Base-by-base conservation (phyloP, 2,888 invertebrate genomes). In the Cremastobaeus sp. region DNA sequence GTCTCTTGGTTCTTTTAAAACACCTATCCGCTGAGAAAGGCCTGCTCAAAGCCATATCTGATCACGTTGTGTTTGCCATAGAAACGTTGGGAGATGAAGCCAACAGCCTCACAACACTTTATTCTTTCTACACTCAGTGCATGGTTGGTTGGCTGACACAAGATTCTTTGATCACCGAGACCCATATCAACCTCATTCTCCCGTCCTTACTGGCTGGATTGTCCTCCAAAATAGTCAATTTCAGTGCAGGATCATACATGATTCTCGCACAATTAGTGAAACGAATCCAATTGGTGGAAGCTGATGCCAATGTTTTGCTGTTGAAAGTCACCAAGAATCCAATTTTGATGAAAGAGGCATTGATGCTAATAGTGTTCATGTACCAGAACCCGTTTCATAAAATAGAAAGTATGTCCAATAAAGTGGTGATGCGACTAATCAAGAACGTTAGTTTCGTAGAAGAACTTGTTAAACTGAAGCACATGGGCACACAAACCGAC, bases 121-220 rank as follows among this genome's bases (percentile, higher is more conserved):
- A 94, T 82, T 93, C 93, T 5, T 97, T 97, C 87, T 96, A 94
- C 84, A 93, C 94, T 50, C 92, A 93, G 9, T 91, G 93, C 0
- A 89, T 94, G 0, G 90, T 94, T 28, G 95, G 95, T 2, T 91
- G 92, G 25, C 89, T 95, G 8, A 91, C 93, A 68, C 88, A 90
- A 30, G 88, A 89, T 0, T 83, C 89, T 35, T 84, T 86, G 57
- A 82, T 93, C 4, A 88, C 90, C 48, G 93, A 94, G 84, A 85
- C 91, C 71, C 91, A 95, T 57, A 86, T 97, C 1, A 90, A 91
- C 43, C 90, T 91, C 11, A 88, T 96, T 18, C 82, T 96, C 18
- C 93, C 94, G 0, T 90, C 92, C 0, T 82, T 97, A n/a, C 82
- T 93, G 0, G 91, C 90, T 78, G 96, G 94, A 0, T 88, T 96